Percentiles rank a stretch among this genome's conserved stretches.
phyloP scores from a whole-genome alignment of 2,113 vertebrate species.

The Axis porcinus region DNA sequence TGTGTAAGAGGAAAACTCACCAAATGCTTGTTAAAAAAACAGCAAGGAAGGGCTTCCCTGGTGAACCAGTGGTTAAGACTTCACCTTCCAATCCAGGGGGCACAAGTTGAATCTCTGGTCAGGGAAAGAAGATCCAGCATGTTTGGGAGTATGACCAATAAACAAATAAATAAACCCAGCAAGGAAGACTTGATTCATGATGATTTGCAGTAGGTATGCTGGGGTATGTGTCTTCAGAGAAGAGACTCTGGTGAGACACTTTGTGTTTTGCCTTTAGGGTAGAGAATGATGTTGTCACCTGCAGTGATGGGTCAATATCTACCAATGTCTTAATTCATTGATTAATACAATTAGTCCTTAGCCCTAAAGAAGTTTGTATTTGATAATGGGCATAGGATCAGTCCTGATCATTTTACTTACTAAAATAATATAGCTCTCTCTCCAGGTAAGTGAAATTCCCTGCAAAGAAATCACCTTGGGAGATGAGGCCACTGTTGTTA shows the following conservation, averaged over 20 bases:
- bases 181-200: background rate
- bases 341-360: constrained; percentile 20
- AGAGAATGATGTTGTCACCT: background rate
- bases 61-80: background rate
- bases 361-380: background rate
- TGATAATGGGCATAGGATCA: background rate
- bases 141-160: background rate
- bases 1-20: background rate
- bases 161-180: background rate
- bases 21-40: background rate
- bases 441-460: background rate
- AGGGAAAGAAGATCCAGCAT: background rate
- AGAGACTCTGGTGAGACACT: background rate
- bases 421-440: background rate
- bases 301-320: background rate
- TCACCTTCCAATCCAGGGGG: background rate
- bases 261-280: background rate
- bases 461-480: background rate
- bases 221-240: background rate
- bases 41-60: background rate
- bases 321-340: background rate
- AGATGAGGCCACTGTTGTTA: background rate
- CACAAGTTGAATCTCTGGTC: background rate
- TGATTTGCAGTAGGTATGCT: background rate
- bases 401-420: background rate